Evolutionary conservation across 2,113 vertebrate genomes (phyloP), one percentile per base, ranked within the genome.

Genomic region (Gobiocypris rarus): DNA sequence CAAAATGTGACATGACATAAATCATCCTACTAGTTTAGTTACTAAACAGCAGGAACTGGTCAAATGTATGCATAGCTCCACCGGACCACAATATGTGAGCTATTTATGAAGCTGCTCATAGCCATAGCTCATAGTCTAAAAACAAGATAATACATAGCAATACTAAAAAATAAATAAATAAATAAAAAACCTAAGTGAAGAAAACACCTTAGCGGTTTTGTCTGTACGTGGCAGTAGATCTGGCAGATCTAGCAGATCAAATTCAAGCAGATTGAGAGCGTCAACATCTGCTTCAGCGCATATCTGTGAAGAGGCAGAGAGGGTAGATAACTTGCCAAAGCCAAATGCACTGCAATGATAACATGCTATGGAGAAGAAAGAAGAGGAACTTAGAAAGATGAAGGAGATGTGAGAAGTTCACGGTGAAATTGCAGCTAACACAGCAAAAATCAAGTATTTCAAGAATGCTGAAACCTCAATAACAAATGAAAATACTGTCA

Each of bases 251-350:
- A 26, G 31, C 52, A 77, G 31, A 41, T 77, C 6, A 67, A 34
- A 31, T 24, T 59, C 9, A 24, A 58, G 22, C 56, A 58, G 56
- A 24, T 22, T 28, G 19, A 77, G 54, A 15, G 22, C 11, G 14
- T 77, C 52, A 38, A 58, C 54, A 59, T 59, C 31, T n/a, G 7
- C 31, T 15, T 59, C 19, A 59, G 75, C 31, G 13, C 10, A 17
- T 13, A 58, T 77, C 31, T 58, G 3, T 77, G 75, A 52, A 58
- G 52, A 77, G 22, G 19, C 69, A 71, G 34, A 71, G 22, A 71
- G 34, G 4, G 22, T 1, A 43, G 69, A 38, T n/a, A 58, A 77
- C 52, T 38, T 76, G 26, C 28, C 28, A 77, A 77, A 58, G 75
- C 74, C 50, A 22, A 56, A 38, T 56, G 75, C 31, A 77, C 9